Evolutionary conservation across 2,797 vertebrate genomes (phyloP).

Genomic region (Acanthiza pusilla): DNA sequence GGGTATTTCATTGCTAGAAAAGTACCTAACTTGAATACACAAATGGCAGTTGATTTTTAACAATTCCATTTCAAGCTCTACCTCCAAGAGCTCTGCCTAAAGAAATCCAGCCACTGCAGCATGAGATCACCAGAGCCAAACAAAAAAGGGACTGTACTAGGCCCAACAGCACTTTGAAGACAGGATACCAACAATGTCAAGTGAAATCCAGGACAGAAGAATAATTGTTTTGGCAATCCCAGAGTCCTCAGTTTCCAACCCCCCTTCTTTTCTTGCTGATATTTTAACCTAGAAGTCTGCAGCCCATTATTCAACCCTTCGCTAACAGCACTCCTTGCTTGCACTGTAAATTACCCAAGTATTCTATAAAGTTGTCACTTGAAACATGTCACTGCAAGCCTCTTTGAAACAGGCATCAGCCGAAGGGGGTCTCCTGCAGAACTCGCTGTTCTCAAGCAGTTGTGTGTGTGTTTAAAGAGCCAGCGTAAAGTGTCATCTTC

Average conservation of each 20-base stretch:
- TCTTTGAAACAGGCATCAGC: background rate
- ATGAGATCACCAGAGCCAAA: background rate
- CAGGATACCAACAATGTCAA: background rate
- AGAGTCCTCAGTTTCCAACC: background rate
- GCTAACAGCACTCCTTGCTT: background rate
- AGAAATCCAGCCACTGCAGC: background rate
- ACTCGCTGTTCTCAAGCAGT: background rate
- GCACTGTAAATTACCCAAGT: background rate
- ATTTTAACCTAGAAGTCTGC: background rate
- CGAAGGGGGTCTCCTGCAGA: background rate
- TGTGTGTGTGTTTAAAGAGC: background rate
- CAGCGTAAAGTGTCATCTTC: constrained; percentile 25
- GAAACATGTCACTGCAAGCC: background rate
- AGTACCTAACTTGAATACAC: background rate
- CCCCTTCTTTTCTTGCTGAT: background rate
- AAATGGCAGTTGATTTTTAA: background rate
- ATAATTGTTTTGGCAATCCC: background rate
- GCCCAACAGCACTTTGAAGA: background rate
- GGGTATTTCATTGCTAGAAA: background rate
- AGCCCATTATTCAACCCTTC: background rate
- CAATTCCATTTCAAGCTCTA: background rate
- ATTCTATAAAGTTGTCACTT: background rate
- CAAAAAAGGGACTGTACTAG: background rate
- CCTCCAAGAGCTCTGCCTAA: background rate
- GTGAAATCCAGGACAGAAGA: background rate